phyloP scores from a whole-genome alignment of 1,140 invertebrate genomes.

The Drosophila albomicans region DNA sequence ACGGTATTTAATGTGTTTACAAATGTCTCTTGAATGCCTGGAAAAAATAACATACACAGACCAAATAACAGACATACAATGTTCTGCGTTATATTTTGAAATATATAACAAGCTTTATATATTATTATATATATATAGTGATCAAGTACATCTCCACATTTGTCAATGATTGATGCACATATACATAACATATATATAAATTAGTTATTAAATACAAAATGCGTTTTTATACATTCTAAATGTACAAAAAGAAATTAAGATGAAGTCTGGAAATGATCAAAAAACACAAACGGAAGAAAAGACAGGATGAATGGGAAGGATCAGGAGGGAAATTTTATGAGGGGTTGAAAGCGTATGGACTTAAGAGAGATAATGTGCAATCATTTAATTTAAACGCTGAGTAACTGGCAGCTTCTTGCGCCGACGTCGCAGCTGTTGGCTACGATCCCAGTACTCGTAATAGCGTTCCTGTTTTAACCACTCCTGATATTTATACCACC shows the following conservation, averaged over 20 bases:
- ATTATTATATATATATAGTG: conserved; percentile 22
- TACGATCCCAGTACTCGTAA: conserved; percentile 90
- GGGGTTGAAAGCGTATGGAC: not conserved
- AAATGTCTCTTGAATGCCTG: conserved; percentile 59
- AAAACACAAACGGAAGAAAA: conserved; percentile 32
- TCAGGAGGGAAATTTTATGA: not conserved
- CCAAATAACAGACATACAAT: conserved; percentile 56
- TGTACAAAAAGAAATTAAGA: conserved; percentile 52
- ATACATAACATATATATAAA: conserved; percentile 36
- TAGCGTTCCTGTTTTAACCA: conserved; percentile 94
- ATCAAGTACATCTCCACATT: conserved; percentile 12
- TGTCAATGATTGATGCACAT: conserved; percentile 30
- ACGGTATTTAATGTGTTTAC: conserved; percentile 69
- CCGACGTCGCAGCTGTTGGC: conserved; percentile 85
- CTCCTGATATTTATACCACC: conserved; percentile 97
- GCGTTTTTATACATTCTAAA: conserved; percentile 73
- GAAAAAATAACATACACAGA: conserved; percentile 48
- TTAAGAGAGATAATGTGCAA: conserved; percentile 29
- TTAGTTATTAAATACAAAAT: conserved; percentile 65
- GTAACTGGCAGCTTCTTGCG: conserved; percentile 85
- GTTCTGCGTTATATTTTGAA: conserved; percentile 51
- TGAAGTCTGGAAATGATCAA: conserved; percentile 13
- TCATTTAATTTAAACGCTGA: conserved; percentile 84
- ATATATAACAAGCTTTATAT: conserved; percentile 27
- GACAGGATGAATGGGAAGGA: conserved; percentile 18